phyloP scores from a whole-genome alignment of 2,888 invertebrate species.

The Lypha dubia region DNA sequence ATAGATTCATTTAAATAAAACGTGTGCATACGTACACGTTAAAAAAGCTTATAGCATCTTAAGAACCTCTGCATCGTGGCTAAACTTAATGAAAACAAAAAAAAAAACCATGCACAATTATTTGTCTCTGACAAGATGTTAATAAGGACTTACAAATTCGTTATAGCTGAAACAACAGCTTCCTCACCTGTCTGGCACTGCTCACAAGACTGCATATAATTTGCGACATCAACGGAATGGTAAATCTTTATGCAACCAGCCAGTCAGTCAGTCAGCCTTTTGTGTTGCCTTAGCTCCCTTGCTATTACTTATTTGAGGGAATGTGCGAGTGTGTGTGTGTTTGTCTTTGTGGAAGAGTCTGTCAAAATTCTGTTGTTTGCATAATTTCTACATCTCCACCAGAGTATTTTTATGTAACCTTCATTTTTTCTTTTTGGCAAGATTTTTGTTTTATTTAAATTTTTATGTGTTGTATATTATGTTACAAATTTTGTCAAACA shows the following conservation, averaged over 20 bases:
- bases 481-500: constrained; percentile 55
- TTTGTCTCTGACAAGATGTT: constrained; percentile 69
- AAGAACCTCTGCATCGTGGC: constrained; percentile 25
- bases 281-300: constrained; percentile 25
- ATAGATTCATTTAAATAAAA: background rate
- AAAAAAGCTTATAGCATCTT: background rate
- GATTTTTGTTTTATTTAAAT: constrained; percentile 11
- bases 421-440: constrained; percentile 53
- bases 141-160: constrained; percentile 70
- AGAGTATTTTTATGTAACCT: constrained; percentile 70
- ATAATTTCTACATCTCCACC: constrained; percentile 29
- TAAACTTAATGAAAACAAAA: constrained; percentile 17
- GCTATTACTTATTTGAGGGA: background rate
- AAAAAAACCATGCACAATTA: constrained; percentile 47
- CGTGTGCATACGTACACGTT: background rate
- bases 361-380: constrained; percentile 51
- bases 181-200: constrained; percentile 67
- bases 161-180: constrained; percentile 62
- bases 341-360: constrained; percentile 26
- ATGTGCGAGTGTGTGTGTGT: background rate
- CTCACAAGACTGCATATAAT: constrained; percentile 55
- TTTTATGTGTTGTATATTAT: constrained; percentile 27
- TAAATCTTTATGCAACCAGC: constrained; percentile 53
- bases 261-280: constrained; percentile 50
- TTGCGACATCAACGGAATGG: constrained; percentile 56